Evolutionary conservation across 2,888 invertebrate species (phyloP).

Genomic region (Zygogramma bicolorata): DNA sequence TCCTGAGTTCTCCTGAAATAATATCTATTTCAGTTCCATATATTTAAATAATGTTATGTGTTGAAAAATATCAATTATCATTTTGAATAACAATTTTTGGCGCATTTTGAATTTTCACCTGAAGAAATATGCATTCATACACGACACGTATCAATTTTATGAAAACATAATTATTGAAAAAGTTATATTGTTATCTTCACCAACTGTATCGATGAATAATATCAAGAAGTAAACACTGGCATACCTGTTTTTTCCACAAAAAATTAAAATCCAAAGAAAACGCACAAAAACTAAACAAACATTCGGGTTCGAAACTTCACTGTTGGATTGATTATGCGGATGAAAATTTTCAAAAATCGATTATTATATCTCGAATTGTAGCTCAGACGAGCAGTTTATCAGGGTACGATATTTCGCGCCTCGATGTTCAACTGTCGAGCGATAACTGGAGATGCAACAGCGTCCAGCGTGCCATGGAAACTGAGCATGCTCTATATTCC

Average conservation of each 20-base stretch:
- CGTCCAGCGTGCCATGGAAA: slow-evolving; percentile 57
- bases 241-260: slow-evolving; percentile 6
- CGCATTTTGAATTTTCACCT: background rate
- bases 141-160: background rate
- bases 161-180: background rate
- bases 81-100: background rate
- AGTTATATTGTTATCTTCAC: background rate
- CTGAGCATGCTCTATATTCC: slow-evolving; percentile 42
- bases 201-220: background rate
- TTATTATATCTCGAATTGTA: slow-evolving; percentile 10
- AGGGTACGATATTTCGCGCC: slow-evolving; percentile 45
- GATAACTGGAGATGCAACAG: slow-evolving; percentile 64
- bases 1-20: too few species aligned
- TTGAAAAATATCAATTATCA: too few species aligned
- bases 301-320: background rate
- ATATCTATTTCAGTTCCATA: too few species aligned
- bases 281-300: slow-evolving; percentile 2
- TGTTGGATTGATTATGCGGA: background rate
- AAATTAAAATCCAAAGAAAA: slow-evolving; percentile 6
- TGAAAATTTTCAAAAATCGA: slow-evolving; percentile 7
- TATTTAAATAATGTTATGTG: too few species aligned
- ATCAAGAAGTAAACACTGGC: background rate
- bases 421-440: slow-evolving; percentile 53
- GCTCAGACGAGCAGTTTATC: slow-evolving; percentile 22
- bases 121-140: background rate